Base-by-base conservation (phyloP, 1,140 invertebrate species). In the Drosophila sproati region DNA sequence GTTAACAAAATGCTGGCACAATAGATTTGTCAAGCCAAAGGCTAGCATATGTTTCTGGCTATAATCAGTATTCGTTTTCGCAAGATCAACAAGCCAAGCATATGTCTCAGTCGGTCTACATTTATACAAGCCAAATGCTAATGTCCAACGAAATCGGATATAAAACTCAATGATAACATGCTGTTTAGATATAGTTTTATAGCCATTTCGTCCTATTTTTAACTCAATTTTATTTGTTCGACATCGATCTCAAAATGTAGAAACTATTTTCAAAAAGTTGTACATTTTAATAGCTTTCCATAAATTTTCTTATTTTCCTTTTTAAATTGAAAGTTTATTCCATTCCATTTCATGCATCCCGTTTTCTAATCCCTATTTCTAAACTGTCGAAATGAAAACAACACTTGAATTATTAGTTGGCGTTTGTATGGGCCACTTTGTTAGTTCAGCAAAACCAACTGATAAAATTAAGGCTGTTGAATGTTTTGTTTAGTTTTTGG, bases 401-500 rank as follows among this genome's bases (percentile, higher is more conserved):
- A 34, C 35, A 20, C 35, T 51, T 28, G 47, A 70, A 69, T 52
- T 37, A 32, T 56, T 54, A 62, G 50, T 63, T 54, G 37, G 35
- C 39, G 47, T 54, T 8, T 34, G 50, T 68, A n/a, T 12, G 34
- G 34, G 34, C 37, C 43, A 48, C 32, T 37, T 57, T 57, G 54
- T 68, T 47, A 32, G 31, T 31, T 5, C 2, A 3, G 31, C 5
- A 4, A 3, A 37, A 43, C 29, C 56, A 43, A 20, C 55, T 63
- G 39, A 35, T 37, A 31, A 20, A 54, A 37, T 10, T 43, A 37
- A 67, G 63, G 51, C 54, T 51, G n/a, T 50, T 51, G 64, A 7
- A 35, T 50, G 29, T 54, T 52, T 59, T 63, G 31, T 55, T 56
- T 60, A 31, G 48, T 85, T 82, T 86, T 86, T 80, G 81, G 81